phyloP scores from a whole-genome alignment of 2,113 vertebrate species.

The Morone saxatilis region DNA sequence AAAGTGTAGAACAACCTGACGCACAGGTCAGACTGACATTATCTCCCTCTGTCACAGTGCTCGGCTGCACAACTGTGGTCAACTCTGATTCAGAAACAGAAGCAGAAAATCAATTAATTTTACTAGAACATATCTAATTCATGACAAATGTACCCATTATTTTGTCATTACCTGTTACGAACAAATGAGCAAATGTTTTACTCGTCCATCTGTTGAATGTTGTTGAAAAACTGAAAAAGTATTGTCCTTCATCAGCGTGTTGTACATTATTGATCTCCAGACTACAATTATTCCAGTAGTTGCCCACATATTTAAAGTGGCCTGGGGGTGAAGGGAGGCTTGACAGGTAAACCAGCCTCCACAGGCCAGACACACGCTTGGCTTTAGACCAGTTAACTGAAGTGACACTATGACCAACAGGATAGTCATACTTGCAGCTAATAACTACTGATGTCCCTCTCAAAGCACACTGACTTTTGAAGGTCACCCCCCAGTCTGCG shows the following conservation, averaged over 20 bases:
- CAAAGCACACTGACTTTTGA: constrained; percentile 53
- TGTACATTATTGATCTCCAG: constrained; percentile 57
- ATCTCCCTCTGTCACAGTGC: constrained; percentile 62
- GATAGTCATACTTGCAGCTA: constrained; percentile 66
- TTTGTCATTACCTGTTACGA: constrained; percentile 57
- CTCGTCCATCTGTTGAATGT: rapidly evolving
- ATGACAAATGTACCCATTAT: rapidly evolving
- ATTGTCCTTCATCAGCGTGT: constrained; percentile 22
- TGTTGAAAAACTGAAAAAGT: constrained; percentile 55
- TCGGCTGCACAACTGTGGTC: constrained; percentile 35
- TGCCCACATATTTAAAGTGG: constrained; percentile 50
- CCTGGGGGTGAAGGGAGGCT: rapidly evolving
- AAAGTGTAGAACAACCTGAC: constrained; percentile 12
- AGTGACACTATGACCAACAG: background rate
- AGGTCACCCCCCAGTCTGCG: constrained; percentile 52
- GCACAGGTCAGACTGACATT: constrained; percentile 46
- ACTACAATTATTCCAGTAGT: constrained; percentile 1
- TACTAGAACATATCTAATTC: background rate
- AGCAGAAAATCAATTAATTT: background rate
- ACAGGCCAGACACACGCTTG: rapidly evolving
- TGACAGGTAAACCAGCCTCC: rapidly evolving
- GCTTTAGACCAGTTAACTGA: constrained; percentile 18
- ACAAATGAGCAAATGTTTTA: background rate
- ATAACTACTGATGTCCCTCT: constrained; percentile 59
- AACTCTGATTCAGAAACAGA: constrained; percentile 54